These are phyloP conservation scores for Tricholaema leucomelas DNA, from an alignment of 2,113 vertebrate genomes.

Conservation along the genomic window DNA sequence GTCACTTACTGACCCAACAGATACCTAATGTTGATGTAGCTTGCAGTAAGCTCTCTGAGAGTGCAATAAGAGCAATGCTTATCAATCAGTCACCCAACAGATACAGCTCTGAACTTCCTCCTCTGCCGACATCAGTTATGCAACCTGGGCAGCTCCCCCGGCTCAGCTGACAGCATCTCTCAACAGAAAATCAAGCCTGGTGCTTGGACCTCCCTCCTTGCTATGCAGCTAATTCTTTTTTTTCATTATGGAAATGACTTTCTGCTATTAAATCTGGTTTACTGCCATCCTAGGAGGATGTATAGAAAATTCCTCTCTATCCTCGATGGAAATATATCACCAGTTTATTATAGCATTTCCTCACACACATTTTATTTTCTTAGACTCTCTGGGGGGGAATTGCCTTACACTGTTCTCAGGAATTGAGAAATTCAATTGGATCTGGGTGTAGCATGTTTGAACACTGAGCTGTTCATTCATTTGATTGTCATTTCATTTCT, in stretches of 20 bases:
- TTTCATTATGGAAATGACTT: neutral
- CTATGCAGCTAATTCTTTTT: neutral
- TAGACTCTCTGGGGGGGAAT: slow-evolving; percentile 25
- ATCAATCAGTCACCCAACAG: rapidly evolving
- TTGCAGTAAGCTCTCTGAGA: neutral
- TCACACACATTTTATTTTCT: slow-evolving; percentile 48
- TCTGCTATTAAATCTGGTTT: slow-evolving; percentile 33
- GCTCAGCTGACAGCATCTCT: neutral
- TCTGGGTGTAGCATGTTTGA: neutral
- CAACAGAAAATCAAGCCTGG: neutral
- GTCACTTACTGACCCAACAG: neutral
- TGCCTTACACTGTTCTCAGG: slow-evolving; percentile 39
- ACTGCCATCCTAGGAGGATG: slow-evolving; percentile 18
- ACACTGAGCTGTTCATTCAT: neutral
- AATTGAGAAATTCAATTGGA: slow-evolving; percentile 28
- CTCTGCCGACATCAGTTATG: neutral
- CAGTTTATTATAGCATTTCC: slow-evolving; percentile 58
- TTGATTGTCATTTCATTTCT: slow-evolving; percentile 32
- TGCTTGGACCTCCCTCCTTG: neutral
- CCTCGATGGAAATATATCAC: slow-evolving; percentile 48
- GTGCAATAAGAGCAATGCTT: neutral
- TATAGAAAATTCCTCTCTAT: slow-evolving; percentile 45
- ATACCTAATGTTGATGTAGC: neutral
- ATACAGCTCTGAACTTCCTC: neutral
- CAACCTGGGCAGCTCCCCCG: neutral